phyloP scores from a whole-genome alignment of 2,888 invertebrate species.

The Melinaea menophilus region DNA sequence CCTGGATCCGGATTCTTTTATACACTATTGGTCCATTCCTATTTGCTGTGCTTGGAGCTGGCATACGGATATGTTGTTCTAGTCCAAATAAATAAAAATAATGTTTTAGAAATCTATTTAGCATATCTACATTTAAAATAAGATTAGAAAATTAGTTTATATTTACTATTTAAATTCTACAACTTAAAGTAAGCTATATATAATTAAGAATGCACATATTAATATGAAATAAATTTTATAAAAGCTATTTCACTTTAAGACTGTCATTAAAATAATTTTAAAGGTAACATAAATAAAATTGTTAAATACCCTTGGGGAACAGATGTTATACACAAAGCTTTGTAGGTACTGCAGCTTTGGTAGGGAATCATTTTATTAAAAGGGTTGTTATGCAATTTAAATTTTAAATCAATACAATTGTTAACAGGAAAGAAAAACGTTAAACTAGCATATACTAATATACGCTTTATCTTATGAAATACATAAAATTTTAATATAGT shows the following conservation, averaged over 20 bases:
- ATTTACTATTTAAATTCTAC: too few species aligned
- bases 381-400: not conserved
- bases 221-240: too few species aligned
- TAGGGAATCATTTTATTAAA: not conserved
- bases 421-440: not conserved
- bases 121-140: not conserved
- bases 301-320: not conserved
- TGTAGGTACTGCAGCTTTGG: not conserved
- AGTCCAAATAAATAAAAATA: constrained; percentile 3
- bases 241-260: too few species aligned
- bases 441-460: too few species aligned
- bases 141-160: not conserved
- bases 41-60: constrained; percentile 48
- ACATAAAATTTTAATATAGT: too few species aligned
- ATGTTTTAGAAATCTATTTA: not conserved
- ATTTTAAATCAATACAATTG: not conserved
- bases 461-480: too few species aligned
- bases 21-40: constrained; percentile 55
- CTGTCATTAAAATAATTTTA: too few species aligned
- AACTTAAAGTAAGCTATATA: too few species aligned
- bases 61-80: constrained; percentile 50
- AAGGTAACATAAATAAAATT: too few species aligned
- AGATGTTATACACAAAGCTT: not conserved
- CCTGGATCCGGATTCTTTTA: constrained; percentile 64
- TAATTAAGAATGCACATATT: too few species aligned